phyloP scores from a whole-genome alignment of 30 jellyfish, hydroid and myxozoan species.

The Aurelia sp. region DNA sequence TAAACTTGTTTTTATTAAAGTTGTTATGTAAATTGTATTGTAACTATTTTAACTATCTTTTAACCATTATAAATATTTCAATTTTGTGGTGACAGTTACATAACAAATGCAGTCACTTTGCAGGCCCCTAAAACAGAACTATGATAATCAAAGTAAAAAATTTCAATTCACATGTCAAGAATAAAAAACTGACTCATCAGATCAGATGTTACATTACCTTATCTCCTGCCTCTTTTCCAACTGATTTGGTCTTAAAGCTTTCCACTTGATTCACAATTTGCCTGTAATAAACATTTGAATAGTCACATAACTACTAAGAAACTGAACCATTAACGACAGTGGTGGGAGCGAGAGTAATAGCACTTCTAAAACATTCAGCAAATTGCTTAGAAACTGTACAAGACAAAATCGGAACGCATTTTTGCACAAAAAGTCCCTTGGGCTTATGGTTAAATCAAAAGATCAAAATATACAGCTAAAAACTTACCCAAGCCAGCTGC shows the following conservation, averaged over 20 bases:
- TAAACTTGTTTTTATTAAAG: too few species aligned
- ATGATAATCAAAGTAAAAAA: too few species aligned
- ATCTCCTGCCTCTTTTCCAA: slow-evolving; percentile 61
- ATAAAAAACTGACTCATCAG: too few species aligned
- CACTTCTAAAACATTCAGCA: neutral
- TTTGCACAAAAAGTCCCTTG: neutral
- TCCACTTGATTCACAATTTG: slow-evolving; percentile 74
- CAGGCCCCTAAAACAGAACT: too few species aligned
- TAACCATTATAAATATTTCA: too few species aligned
- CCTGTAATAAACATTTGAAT: slow-evolving; percentile 18
- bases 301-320: neutral
- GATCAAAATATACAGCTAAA: neutral
- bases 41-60: too few species aligned
- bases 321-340: neutral
- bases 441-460: neutral
- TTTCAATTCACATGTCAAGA: too few species aligned
- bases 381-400: too few species aligned
- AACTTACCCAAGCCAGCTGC: slow-evolving; percentile 91
- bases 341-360: neutral
- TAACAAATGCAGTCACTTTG: too few species aligned
- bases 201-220: slow-evolving; percentile 13
- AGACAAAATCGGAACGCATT: too few species aligned
- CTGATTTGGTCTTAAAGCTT: slow-evolving; percentile 55
- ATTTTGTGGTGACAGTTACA: too few species aligned
- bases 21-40: too few species aligned